A percentile compares a stretch with the other conserved stretches of the same genome.
Evolutionary conservation across 2,888 invertebrate species (phyloP).

Genomic region (Erynnis tages): DNA sequence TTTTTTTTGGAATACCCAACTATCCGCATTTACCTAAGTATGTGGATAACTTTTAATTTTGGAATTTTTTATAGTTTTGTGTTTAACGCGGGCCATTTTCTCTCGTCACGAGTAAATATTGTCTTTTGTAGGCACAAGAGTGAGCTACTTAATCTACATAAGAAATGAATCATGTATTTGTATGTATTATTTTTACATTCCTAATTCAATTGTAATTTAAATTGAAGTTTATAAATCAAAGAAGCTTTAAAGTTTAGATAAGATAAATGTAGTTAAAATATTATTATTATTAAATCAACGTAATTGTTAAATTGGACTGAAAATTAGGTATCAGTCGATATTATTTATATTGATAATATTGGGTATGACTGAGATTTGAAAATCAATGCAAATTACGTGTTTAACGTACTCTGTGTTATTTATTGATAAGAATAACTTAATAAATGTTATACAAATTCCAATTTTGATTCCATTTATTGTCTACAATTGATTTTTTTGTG

Average conservation of each 20-base stretch:
- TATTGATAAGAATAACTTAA: background rate
- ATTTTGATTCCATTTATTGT: constrained; percentile 6
- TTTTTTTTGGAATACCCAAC: no score
- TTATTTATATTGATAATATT: constrained; percentile 6
- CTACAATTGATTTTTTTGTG: constrained; percentile 18
- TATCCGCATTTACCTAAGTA: background rate
- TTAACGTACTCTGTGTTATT: background rate
- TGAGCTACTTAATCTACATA: constrained; percentile 7
- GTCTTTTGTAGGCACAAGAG: background rate
- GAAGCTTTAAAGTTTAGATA: constrained; percentile 71
- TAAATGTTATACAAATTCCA: background rate
- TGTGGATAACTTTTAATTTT: background rate
- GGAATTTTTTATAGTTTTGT: background rate
- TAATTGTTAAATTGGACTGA: constrained; percentile 17
- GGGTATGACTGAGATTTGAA: constrained; percentile 8
- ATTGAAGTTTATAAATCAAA: constrained; percentile 62
- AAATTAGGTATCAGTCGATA: constrained; percentile 1
- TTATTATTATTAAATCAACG: constrained; percentile 8
- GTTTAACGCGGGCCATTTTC: background rate
- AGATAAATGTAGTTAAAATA: constrained; percentile 4
- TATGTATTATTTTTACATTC: constrained; percentile 51
- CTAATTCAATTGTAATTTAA: constrained; percentile 33
- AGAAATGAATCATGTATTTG: constrained; percentile 25
- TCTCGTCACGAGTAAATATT: background rate
- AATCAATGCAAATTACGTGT: constrained; percentile 12